These are phyloP conservation scores for Agrotis puta DNA, from an alignment of 2,888 invertebrate species.

Conservation along the genomic window DNA sequence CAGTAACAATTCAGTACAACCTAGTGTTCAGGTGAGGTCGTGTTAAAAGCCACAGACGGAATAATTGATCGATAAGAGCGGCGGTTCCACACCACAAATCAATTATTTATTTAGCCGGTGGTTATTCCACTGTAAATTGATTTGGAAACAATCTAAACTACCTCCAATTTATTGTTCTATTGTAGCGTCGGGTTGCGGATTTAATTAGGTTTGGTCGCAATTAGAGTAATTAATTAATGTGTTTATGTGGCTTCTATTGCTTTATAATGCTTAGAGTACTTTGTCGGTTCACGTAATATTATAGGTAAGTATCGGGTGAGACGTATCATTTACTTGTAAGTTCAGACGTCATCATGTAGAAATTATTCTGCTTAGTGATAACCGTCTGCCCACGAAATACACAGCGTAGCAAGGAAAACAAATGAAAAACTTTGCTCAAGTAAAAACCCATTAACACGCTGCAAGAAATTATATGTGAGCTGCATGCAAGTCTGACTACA, in stretches of 20 bases:
- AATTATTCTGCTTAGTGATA: not conserved
- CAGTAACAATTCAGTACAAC: constrained; percentile 1
- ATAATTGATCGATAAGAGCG: constrained; percentile 60
- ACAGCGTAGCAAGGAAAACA: too few relatives aligned
- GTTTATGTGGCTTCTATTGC: constrained; percentile 41
- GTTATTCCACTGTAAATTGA: constrained; percentile 60
- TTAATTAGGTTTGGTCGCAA: constrained; percentile 55
- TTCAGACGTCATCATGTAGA: not conserved
- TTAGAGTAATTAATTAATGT: constrained; percentile 58
- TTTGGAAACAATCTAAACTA: constrained; percentile 63
- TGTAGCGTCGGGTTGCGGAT: constrained; percentile 41
- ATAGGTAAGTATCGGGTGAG: not conserved
- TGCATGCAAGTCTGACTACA: too few relatives aligned
- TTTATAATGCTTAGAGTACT: not conserved
- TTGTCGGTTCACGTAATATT: not conserved
- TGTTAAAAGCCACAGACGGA: constrained; percentile 53
- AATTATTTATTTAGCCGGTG: constrained; percentile 67
- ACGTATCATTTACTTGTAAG: not conserved
- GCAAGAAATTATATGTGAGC: too few relatives aligned
- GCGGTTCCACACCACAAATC: constrained; percentile 58
- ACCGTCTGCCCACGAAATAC: too few relatives aligned
- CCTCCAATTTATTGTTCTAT: constrained; percentile 59
- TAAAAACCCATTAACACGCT: too few relatives aligned
- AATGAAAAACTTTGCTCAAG: too few relatives aligned
- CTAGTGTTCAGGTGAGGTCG: constrained; percentile 39